These are phyloP conservation scores for Dendrocopos noguchii DNA, from an alignment of 2,113 vertebrate genomes.

Conservation along the genomic window DNA sequence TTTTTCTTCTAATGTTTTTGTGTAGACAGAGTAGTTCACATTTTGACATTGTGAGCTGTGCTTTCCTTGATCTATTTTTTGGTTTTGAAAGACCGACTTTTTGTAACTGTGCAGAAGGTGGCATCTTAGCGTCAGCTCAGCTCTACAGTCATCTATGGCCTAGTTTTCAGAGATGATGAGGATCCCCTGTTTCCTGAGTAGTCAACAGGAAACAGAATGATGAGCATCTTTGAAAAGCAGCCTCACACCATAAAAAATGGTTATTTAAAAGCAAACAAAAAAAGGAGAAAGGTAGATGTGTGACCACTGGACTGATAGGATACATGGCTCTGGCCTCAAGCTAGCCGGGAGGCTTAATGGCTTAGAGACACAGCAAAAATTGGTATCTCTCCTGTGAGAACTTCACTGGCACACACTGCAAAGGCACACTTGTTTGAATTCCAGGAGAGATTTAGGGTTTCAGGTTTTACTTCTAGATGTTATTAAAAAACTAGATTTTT, in stretches of 20 bases:
- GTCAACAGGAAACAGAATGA: not conserved
- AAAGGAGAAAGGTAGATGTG: not conserved
- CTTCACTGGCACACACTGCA: not conserved
- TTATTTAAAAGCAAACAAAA: not conserved
- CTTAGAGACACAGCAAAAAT: not conserved
- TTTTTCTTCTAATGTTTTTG: not conserved
- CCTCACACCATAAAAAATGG: not conserved
- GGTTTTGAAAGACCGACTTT: not conserved
- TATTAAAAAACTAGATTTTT: not conserved
- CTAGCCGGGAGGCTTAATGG: not conserved
- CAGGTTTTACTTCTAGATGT: not conserved
- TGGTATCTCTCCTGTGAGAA: not conserved
- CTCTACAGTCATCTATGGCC: not conserved
- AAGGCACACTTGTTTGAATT: not conserved
- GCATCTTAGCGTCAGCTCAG: not conserved
- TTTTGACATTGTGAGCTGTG: not conserved
- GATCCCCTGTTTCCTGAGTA: slow-evolving; percentile 4
- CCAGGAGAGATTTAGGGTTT: not conserved
- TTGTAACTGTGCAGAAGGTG: not conserved
- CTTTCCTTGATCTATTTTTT: not conserved
- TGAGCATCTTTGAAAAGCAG: not conserved
- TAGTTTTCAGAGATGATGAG: not conserved
- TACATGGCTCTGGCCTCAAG: not conserved
- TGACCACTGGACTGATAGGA: not conserved
- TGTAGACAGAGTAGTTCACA: not conserved